Base-by-base conservation (phyloP, 2,113 vertebrate genomes). In the Mirza zaza region DNA sequence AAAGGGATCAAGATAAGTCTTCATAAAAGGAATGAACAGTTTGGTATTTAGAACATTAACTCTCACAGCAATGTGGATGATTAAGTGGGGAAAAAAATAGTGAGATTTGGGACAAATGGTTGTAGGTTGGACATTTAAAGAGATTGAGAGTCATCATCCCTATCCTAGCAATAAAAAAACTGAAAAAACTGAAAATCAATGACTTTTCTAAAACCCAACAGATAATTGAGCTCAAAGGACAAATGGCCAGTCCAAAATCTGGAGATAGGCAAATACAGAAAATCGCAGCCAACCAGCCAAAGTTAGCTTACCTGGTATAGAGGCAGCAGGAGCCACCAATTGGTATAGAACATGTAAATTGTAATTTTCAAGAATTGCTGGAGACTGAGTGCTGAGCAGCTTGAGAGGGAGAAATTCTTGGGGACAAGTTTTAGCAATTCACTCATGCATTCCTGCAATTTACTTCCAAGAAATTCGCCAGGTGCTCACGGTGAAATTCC, bases 301-400 rank as follows among this genome's bases (percentile, higher is more conserved):
- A 12, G 23, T 9, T 50, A n/a, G 2, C 8, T n/a, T 32, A 70
- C 63, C 13, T n/a, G 89, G n/a, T 42, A 32, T 13, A 70, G n/a
- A 68, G 12, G 48, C 20, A 8, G 6, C n/a, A 1, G 27, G 29
- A 42, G 3, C 25, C 4, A 45, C 2, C 21, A 34, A 55, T 20
- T 1, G 10, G n/a, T 5, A 29, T 15, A 1, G n/a, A 25, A 18
- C 50, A 45, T n/a, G 11, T 45, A 12, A 29, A 52, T 10, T 4
- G 36, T 4, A 1, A 45, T 57, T 25, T 81, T 45, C 12, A 34
- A 25, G 20, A 52, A 50, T 21, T 52, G 25, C 27, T 80, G 3
- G 32, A 65, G 34, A 7, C 57, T 76, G 32, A 12, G 1, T 17
- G 27, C 59, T 52, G 48, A 39, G 23, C 7, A 13, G 34, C 23